These are phyloP conservation scores for Ochotona princeps DNA, from an alignment of 2,113 vertebrate genomes.

Conservation along the genomic window DNA sequence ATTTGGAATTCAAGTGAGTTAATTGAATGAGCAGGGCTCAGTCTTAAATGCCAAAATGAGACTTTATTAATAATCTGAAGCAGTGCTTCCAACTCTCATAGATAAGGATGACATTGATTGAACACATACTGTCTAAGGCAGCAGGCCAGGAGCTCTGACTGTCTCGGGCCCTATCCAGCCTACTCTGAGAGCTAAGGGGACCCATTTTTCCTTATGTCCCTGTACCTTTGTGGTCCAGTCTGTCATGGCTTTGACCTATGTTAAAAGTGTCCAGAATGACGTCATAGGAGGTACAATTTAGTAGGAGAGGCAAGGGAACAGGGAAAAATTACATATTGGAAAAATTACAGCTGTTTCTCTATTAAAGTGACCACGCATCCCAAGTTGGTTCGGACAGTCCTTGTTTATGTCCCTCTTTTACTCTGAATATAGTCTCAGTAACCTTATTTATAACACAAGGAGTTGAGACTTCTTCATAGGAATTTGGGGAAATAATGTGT, in stretches of 20 bases:
- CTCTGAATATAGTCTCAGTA: not conserved
- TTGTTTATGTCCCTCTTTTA: no score
- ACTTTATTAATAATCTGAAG: not conserved
- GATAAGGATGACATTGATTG: not conserved
- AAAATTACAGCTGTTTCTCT: not conserved
- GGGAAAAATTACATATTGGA: not conserved
- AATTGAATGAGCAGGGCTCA: not conserved
- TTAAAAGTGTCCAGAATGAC: not conserved
- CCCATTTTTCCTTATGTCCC: not conserved
- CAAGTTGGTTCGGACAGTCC: not conserved
- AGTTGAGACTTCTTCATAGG: not conserved
- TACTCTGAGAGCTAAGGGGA: not conserved
- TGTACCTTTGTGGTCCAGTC: not conserved
- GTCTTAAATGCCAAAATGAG: not conserved
- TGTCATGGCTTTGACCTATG: not conserved
- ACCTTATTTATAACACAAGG: not conserved
- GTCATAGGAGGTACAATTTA: not conserved
- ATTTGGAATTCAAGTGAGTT: not conserved
- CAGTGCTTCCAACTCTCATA: not conserved
- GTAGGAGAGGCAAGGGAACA: not conserved
- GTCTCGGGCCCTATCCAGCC: not conserved
- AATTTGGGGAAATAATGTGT: not conserved
- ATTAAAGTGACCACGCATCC: not conserved
- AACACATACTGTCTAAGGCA: not conserved
- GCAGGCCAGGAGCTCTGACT: not conserved